Conservation (phyloP, 2,888 invertebrate genomes). For the Ormia ochracea region DNA sequence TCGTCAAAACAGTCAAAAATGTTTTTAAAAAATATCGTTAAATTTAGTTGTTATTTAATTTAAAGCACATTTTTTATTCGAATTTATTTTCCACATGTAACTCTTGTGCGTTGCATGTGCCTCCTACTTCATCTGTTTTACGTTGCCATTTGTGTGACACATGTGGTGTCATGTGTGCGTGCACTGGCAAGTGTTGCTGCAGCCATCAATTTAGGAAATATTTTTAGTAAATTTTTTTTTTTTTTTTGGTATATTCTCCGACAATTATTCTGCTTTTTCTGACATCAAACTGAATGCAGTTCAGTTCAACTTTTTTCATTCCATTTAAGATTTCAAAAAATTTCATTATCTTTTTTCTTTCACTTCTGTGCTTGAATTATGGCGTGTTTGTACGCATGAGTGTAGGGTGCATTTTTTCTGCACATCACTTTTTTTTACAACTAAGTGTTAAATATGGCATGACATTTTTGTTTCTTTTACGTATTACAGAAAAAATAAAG, state of each 20-base stretch:
- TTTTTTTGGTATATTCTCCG: slow-evolving; percentile 2
- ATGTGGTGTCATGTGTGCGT: slow-evolving; percentile 59
- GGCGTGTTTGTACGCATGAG: background rate
- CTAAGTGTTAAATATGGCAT: slow-evolving; percentile 61
- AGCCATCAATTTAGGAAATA: slow-evolving; percentile 57
- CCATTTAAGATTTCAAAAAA: slow-evolving; percentile 46
- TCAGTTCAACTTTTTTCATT: slow-evolving; percentile 2
- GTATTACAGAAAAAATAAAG: slow-evolving; percentile 1
- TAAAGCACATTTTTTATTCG: slow-evolving; percentile 28
- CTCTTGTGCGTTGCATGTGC: background rate
- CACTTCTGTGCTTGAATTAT: background rate
- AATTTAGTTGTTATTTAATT: slow-evolving; percentile 38
- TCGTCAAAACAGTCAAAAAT: background rate
- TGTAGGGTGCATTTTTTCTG: slow-evolving; percentile 23
- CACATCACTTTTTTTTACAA: slow-evolving; percentile 46
- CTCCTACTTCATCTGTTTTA: slow-evolving; percentile 45
- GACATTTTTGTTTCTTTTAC: slow-evolving; percentile 55
- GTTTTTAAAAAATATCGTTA: slow-evolving; percentile 5
- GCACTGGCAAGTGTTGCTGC: slow-evolving; percentile 46
- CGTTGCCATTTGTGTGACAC: slow-evolving; percentile 57
- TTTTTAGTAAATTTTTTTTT: slow-evolving; percentile 29
- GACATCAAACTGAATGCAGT: slow-evolving; percentile 24
- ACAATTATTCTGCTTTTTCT: slow-evolving; percentile 24
- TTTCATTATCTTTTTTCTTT: slow-evolving; percentile 48
- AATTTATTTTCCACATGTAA: background rate